These are phyloP conservation scores for Crocallis elinguaria DNA, from an alignment of 2,888 invertebrate species.

Conservation along the genomic window DNA sequence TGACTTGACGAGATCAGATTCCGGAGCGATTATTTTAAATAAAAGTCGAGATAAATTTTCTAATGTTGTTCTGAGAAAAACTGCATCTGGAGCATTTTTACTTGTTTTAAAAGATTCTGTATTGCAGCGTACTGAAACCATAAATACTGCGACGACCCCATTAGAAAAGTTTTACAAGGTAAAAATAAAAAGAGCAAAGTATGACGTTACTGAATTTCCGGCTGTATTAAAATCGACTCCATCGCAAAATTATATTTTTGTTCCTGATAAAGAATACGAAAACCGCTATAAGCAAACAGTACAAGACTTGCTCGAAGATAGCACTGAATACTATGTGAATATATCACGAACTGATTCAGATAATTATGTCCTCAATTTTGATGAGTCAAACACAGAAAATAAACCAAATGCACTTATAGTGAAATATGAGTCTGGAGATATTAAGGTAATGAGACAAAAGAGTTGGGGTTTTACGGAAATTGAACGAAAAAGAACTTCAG, in stretches of 20 bases:
- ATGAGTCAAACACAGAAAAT: conserved; percentile 30
- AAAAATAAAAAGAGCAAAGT: conserved; percentile 42
- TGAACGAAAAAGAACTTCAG: neutral
- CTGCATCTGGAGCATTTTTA: conserved; percentile 41
- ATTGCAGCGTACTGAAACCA: conserved; percentile 14
- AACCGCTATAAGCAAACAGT: conserved; percentile 47
- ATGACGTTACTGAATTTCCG: conserved; percentile 41
- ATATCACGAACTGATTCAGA: conserved; percentile 54
- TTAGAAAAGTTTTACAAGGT: conserved; percentile 41
- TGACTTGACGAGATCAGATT: conserved; percentile 37
- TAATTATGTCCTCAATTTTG: conserved; percentile 51
- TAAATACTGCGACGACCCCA: neutral
- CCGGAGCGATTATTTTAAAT: conserved; percentile 40
- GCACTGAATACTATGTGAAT: conserved; percentile 45
- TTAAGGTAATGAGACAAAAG: conserved; percentile 49
- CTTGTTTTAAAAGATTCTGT: conserved; percentile 38
- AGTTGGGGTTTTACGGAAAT: neutral
- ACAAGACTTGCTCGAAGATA: conserved; percentile 40
- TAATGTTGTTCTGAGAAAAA: conserved; percentile 49
- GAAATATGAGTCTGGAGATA: conserved; percentile 54
- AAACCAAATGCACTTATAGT: conserved; percentile 51
- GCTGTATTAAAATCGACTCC: conserved; percentile 53
- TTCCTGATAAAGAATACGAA: conserved; percentile 70
- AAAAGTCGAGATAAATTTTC: conserved; percentile 23
- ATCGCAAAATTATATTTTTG: conserved; percentile 57